Conservation (phyloP, 2,888 invertebrate genomes). For the Polydrusus tereticollis region DNA sequence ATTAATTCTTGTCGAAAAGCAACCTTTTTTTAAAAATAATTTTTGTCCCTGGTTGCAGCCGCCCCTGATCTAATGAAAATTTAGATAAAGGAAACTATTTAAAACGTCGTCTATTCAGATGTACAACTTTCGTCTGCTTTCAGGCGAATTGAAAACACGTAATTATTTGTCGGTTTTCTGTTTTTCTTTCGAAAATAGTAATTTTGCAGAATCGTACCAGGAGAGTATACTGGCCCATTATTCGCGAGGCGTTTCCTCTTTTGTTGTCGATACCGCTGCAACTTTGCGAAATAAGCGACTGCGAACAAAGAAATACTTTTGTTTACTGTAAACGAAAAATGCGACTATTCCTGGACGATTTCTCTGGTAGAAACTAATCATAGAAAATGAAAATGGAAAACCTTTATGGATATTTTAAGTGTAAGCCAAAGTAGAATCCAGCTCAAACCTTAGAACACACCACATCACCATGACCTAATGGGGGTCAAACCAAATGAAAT, state of each 20-base stretch:
- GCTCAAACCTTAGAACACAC: too few relatives aligned
- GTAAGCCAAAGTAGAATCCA: too few relatives aligned
- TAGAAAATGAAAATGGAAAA: too few relatives aligned
- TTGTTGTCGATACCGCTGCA: slow-evolving; percentile 9
- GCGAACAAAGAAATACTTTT: background rate
- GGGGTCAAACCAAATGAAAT: too few relatives aligned
- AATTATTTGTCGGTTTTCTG: background rate
- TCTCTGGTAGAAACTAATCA: background rate
- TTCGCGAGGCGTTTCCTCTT: background rate
- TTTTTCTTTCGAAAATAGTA: background rate
- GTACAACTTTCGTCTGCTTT: background rate
- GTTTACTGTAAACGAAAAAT: too few relatives aligned
- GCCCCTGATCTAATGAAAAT: background rate
- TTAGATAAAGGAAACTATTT: slow-evolving; percentile 4
- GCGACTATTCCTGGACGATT: background rate
- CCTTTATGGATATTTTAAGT: too few relatives aligned
- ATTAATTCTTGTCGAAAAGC: too few relatives aligned
- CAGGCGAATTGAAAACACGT: background rate
- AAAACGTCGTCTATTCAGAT: background rate
- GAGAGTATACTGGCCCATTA: background rate
- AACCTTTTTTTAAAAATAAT: background rate
- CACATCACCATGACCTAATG: too few relatives aligned
- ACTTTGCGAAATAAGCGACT: background rate
- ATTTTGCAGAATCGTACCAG: background rate
- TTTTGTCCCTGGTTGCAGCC: background rate